A percentile compares a stretch with the other conserved stretches of the same genome.
Evolutionary conservation across 1,140 invertebrate species (phyloP).

Genomic region (Oedothorax gibbosus): DNA sequence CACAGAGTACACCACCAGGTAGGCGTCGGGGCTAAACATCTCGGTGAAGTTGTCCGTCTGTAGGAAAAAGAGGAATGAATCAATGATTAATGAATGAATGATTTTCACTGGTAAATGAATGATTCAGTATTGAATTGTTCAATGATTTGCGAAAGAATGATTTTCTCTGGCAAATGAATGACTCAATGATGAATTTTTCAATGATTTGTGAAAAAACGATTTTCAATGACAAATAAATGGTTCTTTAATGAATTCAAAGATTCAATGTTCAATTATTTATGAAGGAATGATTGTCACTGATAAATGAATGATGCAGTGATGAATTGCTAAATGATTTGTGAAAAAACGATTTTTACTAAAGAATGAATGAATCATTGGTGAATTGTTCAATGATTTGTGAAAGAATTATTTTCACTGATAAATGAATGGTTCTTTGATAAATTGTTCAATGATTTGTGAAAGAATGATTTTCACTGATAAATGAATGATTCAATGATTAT

Average conservation of each 20-base stretch:
- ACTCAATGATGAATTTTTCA: too few relatives aligned
- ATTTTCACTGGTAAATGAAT: neutral
- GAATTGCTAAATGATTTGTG: too few relatives aligned
- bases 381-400: neutral
- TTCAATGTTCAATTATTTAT: too few relatives aligned
- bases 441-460: neutral
- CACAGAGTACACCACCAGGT: conserved; percentile 91
- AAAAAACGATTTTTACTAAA: too few relatives aligned
- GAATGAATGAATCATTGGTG: too few relatives aligned
- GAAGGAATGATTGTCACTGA: too few relatives aligned
- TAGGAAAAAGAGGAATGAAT: neutral
- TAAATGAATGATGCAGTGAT: too few relatives aligned
- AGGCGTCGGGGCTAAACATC: conserved; percentile 77
- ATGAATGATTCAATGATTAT: neutral
- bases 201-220: too few relatives aligned
- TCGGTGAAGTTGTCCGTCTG: conserved; percentile 36
- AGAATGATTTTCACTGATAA: neutral
- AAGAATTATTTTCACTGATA: neutral
- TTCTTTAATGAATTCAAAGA: too few relatives aligned
- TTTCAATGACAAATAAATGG: too few relatives aligned
- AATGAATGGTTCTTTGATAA: neutral
- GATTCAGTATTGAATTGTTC: neutral
- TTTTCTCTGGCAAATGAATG: too few relatives aligned
- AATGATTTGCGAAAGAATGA: neutral
- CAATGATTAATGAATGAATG: neutral